Conservation (phyloP, 2,888 invertebrate species). For the Candidula unifasciata region DNA sequence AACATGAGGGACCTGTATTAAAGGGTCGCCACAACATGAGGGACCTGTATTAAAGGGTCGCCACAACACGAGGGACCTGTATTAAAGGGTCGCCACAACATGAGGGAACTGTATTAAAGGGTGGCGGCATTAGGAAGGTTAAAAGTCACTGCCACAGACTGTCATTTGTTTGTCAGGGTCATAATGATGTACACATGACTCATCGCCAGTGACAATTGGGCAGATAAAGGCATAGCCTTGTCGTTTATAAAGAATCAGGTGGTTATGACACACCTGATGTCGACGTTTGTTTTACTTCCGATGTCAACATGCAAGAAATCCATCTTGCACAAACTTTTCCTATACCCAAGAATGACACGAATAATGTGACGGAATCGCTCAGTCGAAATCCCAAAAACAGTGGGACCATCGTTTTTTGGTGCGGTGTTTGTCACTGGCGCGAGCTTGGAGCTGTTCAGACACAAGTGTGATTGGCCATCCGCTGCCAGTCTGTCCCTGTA, state of each 20-base stretch:
- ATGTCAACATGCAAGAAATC: constrained; percentile 13
- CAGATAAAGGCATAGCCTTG: neutral
- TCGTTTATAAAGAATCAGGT: constrained; percentile 4
- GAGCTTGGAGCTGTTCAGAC: neutral
- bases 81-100: too few relatives aligned
- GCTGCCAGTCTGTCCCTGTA: too few relatives aligned
- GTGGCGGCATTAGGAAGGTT: too few relatives aligned
- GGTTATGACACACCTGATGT: constrained; percentile 10
- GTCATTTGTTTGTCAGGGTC: neutral
- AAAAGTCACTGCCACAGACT: too few relatives aligned
- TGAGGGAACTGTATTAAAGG: too few relatives aligned
- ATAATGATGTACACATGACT: constrained; percentile 26
- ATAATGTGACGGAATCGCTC: neutral
- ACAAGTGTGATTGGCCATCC: too few relatives aligned
- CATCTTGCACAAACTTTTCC: constrained; percentile 5
- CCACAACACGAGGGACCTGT: too few relatives aligned
- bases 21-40: too few relatives aligned
- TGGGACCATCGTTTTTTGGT: neutral
- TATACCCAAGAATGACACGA: neutral
- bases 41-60: too few relatives aligned
- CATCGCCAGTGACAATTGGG: neutral
- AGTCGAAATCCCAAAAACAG: neutral
- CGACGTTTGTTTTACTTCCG: constrained; percentile 6
- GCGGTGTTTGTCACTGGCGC: neutral
- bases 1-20: too few relatives aligned